A percentile compares a stretch with the other conserved stretches of the same genome.
Conservation (phyloP, 2,113 vertebrate genomes). For the Girardinichthys multiradiatus region DNA sequence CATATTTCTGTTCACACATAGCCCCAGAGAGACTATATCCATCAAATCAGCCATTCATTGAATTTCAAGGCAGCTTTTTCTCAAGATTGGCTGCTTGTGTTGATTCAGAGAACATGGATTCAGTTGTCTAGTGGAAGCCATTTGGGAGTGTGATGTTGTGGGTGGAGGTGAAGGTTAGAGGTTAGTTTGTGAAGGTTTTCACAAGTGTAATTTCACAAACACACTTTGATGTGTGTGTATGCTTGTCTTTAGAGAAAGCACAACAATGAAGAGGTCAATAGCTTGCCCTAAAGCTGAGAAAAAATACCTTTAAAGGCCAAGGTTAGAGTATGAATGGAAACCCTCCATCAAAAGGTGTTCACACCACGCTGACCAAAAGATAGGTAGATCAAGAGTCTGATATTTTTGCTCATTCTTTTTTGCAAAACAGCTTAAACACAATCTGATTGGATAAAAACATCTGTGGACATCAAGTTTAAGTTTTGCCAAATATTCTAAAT, state of each 20-base stretch:
- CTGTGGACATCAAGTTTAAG: no score
- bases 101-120: constrained; percentile 19
- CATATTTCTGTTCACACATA: background rate
- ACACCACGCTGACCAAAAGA: constrained; percentile 6
- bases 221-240: constrained; percentile 23
- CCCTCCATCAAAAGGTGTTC: background rate
- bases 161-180: constrained; percentile 40
- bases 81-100: background rate
- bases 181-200: constrained; percentile 43
- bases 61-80: background rate
- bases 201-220: constrained; percentile 40
- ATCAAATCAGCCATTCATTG: background rate
- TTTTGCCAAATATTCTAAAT: no score
- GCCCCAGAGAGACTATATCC: background rate
- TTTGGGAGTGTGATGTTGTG: constrained; percentile 8
- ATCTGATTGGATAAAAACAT: no score
- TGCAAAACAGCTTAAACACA: no score
- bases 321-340: constrained; percentile 28
- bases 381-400: no score
- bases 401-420: no score
- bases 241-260: constrained; percentile 24
- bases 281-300: constrained; percentile 19
- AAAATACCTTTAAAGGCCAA: constrained; percentile 46
- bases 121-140: constrained; percentile 5
- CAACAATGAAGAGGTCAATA: constrained; percentile 52